These are phyloP conservation scores for Aphis gossypii DNA, from an alignment of 1,140 invertebrate species.

Conservation along the genomic window DNA sequence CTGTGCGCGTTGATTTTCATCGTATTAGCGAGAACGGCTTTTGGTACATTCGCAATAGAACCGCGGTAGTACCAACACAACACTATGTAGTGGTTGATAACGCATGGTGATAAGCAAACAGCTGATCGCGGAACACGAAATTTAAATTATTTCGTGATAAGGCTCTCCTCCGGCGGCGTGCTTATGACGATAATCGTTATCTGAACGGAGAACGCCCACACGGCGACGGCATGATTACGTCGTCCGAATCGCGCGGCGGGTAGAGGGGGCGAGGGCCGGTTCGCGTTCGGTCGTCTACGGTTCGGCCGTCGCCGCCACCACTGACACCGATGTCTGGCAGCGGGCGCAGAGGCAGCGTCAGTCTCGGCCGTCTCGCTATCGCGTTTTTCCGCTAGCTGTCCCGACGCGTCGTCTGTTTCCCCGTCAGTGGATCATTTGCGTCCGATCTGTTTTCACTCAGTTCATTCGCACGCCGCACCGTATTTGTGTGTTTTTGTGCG, in stretches of 20 bases:
- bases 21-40: accelerated
- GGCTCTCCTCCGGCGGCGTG: too few relatives aligned
- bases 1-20: background rate
- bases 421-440: background rate
- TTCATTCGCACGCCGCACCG: background rate
- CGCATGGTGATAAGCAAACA: too few relatives aligned
- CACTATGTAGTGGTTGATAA: too few relatives aligned
- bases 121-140: background rate
- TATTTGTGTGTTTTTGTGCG: background rate
- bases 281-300: background rate
- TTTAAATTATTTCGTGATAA: background rate
- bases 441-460: background rate
- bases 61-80: too few relatives aligned
- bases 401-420: background rate
- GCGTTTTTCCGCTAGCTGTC: background rate
- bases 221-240: background rate
- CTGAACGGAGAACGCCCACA: background rate
- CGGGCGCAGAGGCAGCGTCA: background rate
- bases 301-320: background rate
- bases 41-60: too few relatives aligned
- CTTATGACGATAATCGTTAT: background rate
- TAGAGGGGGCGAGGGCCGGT: background rate
- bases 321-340: background rate
- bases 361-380: background rate
- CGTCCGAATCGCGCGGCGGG: too few relatives aligned